Evolutionary conservation across 2,113 vertebrate species (phyloP), one percentile per base, ranked within the genome.

Genomic region (Leptodactylus fuscus): DNA sequence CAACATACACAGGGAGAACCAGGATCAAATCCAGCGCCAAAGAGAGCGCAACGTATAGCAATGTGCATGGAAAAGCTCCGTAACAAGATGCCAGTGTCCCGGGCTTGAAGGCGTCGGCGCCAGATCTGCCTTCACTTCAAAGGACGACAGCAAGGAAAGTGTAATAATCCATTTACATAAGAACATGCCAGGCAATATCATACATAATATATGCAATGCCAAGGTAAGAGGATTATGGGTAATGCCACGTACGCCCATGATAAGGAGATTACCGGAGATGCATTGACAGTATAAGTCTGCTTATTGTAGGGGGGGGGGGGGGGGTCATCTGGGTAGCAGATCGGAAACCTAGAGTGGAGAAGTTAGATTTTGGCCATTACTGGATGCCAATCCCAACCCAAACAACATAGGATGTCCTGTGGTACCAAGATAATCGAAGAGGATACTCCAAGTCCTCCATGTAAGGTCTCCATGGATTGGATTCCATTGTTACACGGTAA

Each of bases 231-330:
- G 12, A 62, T 62, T 12, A 29, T 62, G n/a, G 58, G 55, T 29
- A 32, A 65, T 65, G 60, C 27, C n/a, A 10, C 10, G 60, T 65
- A 65, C 16, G 34, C 5, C 15, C 62, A 34, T 2, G 29, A 36
- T 67, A 16, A 67, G 62, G 62, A 34, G 29, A 67, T 65, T 65
- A 65, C 60, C n/a, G n/a, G n/a, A n/a, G n/a, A n/a, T n/a, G n/a
- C n/a, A n/a, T n/a, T n/a, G n/a, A n/a, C n/a, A n/a, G n/a, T n/a
- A 36, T 15, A 16, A 32, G 32, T 8, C 27, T 34, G 32, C 29
- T 67, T 34, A 67, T 5, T 34, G 13, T 34, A 8, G 32, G 24
- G 3, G 24, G 24, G 4, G 24, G 58, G 0, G 13, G 34, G 29
- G 16, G 7, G 62, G 29, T 34, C 13, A 20, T 13, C 38, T 41